These are phyloP conservation scores for Nematolebias whitei DNA, from an alignment of 2,113 vertebrate species.

Conservation along the genomic window DNA sequence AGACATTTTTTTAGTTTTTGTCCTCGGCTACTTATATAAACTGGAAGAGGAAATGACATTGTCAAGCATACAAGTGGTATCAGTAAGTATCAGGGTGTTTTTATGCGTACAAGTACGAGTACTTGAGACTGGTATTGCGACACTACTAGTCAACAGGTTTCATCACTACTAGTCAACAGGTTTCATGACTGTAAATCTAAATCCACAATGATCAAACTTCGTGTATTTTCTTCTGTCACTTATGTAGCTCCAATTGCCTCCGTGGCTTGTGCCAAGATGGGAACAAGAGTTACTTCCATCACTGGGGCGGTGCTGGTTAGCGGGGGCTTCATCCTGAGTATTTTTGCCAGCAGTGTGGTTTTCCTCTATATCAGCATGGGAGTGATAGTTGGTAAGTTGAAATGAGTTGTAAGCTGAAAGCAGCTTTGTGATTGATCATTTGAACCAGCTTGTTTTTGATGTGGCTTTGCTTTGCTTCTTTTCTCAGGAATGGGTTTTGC, in stretches of 20 bases:
- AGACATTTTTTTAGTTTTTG: too few species aligned
- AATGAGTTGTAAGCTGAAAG: constrained; percentile 4
- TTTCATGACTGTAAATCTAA: not conserved
- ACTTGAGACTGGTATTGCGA: too few species aligned
- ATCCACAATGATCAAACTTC: not conserved
- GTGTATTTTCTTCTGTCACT: constrained; percentile 11
- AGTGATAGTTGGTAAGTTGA: constrained; percentile 85
- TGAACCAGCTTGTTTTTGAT: not conserved
- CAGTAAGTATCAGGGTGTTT: too few species aligned
- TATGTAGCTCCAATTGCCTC: constrained; percentile 84
- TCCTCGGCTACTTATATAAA: too few species aligned
- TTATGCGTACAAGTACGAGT: too few species aligned
- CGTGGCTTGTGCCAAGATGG: constrained; percentile 81
- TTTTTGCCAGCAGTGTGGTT: constrained; percentile 83
- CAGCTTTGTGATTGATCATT: not conserved
- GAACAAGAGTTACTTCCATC: constrained; percentile 81
- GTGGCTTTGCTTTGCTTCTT: not conserved
- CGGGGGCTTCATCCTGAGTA: constrained; percentile 87
- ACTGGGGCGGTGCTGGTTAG: constrained; percentile 82
- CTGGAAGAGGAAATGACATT: too few species aligned
- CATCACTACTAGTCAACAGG: too few species aligned
- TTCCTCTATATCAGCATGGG: constrained; percentile 94
- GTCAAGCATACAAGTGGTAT: too few species aligned
- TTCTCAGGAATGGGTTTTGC: constrained; percentile 86
- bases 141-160: too few species aligned